A percentile compares a stretch with the other conserved stretches of the same genome.
Evolutionary conservation across 2,113 vertebrate genomes (phyloP).

Genomic region (Aythya baeri): DNA sequence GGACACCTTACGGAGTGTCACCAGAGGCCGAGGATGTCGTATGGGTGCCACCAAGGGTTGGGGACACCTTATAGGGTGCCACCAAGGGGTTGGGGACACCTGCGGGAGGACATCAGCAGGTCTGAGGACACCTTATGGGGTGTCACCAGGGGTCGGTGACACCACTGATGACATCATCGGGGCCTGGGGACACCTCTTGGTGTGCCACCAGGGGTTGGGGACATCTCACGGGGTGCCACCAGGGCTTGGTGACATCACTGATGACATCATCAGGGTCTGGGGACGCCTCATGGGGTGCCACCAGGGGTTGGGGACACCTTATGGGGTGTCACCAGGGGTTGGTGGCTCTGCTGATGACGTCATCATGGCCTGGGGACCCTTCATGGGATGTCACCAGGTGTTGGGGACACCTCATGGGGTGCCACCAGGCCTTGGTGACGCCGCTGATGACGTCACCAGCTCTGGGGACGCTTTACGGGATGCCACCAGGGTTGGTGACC

Average conservation of each 20-base stretch:
- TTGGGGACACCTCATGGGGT: background rate
- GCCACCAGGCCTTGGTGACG: no score
- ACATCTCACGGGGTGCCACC: background rate
- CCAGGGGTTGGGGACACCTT: fast-evolving
- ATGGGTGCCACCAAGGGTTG: no score
- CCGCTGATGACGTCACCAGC: background rate
- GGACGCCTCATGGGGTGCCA: background rate
- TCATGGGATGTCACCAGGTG: fast-evolving
- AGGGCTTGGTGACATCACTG: fast-evolving
- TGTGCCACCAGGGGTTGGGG: background rate
- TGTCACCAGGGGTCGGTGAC: background rate
- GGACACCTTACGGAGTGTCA: no score
- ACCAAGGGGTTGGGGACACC: background rate
- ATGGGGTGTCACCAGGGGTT: background rate
- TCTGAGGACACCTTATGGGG: fast-evolving
- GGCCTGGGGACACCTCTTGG: background rate
- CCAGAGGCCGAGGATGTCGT: no score
- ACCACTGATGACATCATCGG: no score
- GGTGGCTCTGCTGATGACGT: background rate
- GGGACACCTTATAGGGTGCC: background rate
- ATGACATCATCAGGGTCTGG: no score
- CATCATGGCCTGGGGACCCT: background rate
- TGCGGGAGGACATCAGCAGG: no score
- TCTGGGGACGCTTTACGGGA: background rate
- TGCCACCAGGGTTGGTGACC: no score